Base-by-base conservation (phyloP, 2,888 invertebrate genomes). In the Lasioglossum lativentre region DNA sequence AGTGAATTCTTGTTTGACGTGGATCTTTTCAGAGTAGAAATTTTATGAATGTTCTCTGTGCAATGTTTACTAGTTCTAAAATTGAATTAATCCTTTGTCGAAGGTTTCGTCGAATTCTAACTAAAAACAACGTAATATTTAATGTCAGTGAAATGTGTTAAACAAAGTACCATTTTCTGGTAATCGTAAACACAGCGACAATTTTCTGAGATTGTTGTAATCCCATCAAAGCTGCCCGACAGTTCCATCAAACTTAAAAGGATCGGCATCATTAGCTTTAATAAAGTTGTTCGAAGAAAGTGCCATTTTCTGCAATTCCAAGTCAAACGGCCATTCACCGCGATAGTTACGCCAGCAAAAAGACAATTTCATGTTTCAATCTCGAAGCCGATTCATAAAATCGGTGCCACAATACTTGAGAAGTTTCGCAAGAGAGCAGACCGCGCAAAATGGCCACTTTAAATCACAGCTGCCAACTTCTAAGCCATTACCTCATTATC, bases 401-500 rank as follows among this genome's bases (percentile, higher is more conserved):
- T 63, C 63, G 12, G 30, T 8, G 16, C 19, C 19, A 34, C 6
- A 16, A 63, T 63, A 19, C 1, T 63, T 8, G 8, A 3, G 30
- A 16, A 16, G 30, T 63, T 63, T 63, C 63, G 63, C 63, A 63
- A 45, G 5, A 34, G 30, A 19, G 16, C 27, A 0, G 2, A 8
- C 63, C 27, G 63, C 30, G 30, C 19, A 34, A 34, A 63, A 63
- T 34, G 63, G 30, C 63, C 16, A 30, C 30, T 16, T 63, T 30
- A 34, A 63, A 63, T 63, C 63, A 34, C 63, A 3, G 16, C 30
- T 19, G 63, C 19, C 30, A 30, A 34, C 30, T 30, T 14, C 63
- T 16, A 34, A 30, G 63, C 63, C 63, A 63, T 63, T 63, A 63
- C 8, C 30, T 63, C 63, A 63, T 63, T 63, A 63, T 30, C 63